Evolutionary conservation across 2,888 invertebrate genomes (phyloP), one percentile per base, ranked within the genome.

Genomic region (Venustoraphidia nigricollis): DNA sequence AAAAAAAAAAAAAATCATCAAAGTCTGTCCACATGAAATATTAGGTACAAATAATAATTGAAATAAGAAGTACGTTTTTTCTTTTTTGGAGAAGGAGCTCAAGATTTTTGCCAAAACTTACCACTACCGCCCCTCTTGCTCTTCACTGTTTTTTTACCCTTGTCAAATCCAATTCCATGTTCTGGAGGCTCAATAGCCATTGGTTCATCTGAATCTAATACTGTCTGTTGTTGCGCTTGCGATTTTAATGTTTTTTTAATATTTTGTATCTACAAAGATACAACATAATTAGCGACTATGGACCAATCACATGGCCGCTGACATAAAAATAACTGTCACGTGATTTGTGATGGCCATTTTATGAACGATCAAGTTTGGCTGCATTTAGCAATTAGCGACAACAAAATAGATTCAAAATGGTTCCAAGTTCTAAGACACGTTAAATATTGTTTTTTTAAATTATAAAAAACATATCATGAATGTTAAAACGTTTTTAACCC

Each of bases 231-330:
- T 47, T 70, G 75, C 10, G 75, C 64, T 62, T 88, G 91, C 27
- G 82, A 79, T 64, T 91, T 90, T 37, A 94, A 68, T 1, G 85
- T 83, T 68, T 92, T 93, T 70, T 91, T 93, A 58, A 94, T 83
- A 64, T 83, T 87, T 10, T 78, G 62, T 56, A 92, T 84, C 91
- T 93, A 68, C 13, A 62, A 60, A 34, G 60, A 61, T 49, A 36
- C 48, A 52, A 50, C 27, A 47, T 40, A 45, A 52, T 27, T 27
- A 27, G 27, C 6, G 27, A 35, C 34, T 42, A 44, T 40, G 11
- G n/a, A 4, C 9, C 3, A 4, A 11, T 13, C 4, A 17, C 39
- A 11, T 8, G 6, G 8, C 11, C 37, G 8, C 43, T 42, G 27
- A 27, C 3, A 27, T 27, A 27, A 27, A 27, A 27, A 27, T 27